Conservation (phyloP, 1,140 invertebrate genomes). For the Magallana gigas region DNA sequence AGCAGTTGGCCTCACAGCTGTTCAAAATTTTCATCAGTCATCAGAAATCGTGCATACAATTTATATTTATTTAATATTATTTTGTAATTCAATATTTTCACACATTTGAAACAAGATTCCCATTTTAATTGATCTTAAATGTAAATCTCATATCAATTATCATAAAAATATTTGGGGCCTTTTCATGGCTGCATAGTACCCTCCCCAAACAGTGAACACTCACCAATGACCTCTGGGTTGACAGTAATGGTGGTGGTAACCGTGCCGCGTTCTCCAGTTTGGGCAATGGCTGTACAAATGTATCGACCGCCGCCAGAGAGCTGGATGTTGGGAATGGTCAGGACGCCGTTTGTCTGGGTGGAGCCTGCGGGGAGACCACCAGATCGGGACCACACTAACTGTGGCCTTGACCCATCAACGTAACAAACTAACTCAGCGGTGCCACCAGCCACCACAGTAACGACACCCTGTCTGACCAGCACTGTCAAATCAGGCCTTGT, state of each 20-base stretch:
- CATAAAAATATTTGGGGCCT: no score
- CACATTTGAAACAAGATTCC: no score
- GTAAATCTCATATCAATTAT: no score
- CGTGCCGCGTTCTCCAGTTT: constrained; percentile 69
- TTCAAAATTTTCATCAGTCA: neutral
- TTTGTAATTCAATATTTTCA: no score
- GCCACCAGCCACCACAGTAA: constrained; percentile 66
- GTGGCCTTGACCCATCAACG: constrained; percentile 62
- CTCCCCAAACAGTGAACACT: neutral
- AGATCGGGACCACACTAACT: constrained; percentile 74
- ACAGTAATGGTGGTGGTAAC: constrained; percentile 64
- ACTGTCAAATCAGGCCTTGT: constrained; percentile 58
- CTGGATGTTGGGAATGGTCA: constrained; percentile 86
- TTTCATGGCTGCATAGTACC: no score
- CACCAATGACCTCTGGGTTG: neutral
- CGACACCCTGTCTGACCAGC: constrained; percentile 79
- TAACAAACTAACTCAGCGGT: constrained; percentile 75
- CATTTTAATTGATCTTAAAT: no score
- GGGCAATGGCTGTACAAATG: constrained; percentile 85
- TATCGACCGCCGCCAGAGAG: constrained; percentile 89
- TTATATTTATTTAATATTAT: no score
- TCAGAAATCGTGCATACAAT: no score
- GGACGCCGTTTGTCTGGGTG: constrained; percentile 82
- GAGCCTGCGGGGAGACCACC: constrained; percentile 80
- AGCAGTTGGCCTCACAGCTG: constrained; percentile 65